Conservation (phyloP, 2,113 vertebrate genomes). For the Sceloporus undulatus region DNA sequence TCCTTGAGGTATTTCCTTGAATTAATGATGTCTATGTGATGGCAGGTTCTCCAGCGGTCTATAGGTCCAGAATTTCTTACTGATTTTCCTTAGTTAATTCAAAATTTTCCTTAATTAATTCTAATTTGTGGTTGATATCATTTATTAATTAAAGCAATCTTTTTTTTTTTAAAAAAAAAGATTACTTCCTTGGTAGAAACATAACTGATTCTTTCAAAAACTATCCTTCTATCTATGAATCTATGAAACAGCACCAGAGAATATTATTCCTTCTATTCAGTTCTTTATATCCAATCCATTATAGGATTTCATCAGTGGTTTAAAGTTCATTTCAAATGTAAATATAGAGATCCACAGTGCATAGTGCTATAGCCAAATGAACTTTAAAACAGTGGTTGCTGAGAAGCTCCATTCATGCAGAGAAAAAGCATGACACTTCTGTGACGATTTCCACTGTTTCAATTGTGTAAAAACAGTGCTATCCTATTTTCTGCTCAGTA, state of each 20-base stretch:
- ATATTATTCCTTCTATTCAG: neutral
- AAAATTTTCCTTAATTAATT: too few species aligned
- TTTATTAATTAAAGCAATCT: neutral
- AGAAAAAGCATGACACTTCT: neutral
- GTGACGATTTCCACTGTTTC: conserved; percentile 34
- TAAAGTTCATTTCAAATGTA: conserved; percentile 7
- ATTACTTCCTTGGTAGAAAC: neutral
- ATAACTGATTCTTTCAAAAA: conserved; percentile 21
- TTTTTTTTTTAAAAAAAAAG: neutral
- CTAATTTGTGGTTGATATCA: neutral
- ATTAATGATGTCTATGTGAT: too few species aligned
- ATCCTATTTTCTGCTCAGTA: conserved; percentile 7
- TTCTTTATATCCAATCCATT: neutral
- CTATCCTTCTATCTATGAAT: neutral
- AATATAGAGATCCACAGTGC: neutral
- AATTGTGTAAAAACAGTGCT: conserved; percentile 35
- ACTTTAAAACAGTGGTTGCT: neutral
- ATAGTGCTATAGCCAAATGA: neutral
- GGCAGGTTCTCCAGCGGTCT: too few species aligned
- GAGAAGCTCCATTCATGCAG: conserved; percentile 30
- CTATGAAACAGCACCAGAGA: neutral
- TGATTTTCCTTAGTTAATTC: too few species aligned
- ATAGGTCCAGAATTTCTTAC: too few species aligned
- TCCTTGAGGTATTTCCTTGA: neutral
- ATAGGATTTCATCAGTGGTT: neutral